Percentiles rank a stretch among this genome's conserved stretches.
phyloP scores from a whole-genome alignment of 1,140 invertebrate species.

The Drosophila persimilis region DNA sequence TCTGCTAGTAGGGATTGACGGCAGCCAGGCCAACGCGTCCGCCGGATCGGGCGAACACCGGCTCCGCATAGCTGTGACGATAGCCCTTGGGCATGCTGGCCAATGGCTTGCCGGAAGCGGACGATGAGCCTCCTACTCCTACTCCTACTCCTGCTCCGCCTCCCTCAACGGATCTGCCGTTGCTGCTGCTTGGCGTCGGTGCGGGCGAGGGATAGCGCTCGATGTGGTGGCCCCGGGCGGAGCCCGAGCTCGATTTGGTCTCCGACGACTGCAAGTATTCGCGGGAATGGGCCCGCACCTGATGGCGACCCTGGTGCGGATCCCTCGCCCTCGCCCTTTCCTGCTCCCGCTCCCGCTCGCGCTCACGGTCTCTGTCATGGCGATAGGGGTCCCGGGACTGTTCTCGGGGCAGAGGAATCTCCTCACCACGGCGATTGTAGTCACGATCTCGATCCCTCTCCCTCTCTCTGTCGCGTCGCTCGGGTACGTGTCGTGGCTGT shows the following conservation, averaged over 20 bases:
- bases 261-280: conserved; percentile 58
- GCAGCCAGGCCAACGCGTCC: conserved; percentile 80
- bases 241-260: conserved; percentile 42
- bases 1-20: conserved; percentile 74
- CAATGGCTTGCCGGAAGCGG: conserved; percentile 53
- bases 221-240: conserved; percentile 33
- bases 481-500: conserved; percentile 21
- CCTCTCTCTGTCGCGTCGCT: conserved; percentile 41
- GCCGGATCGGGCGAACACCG: conserved; percentile 76
- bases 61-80: conserved; percentile 84
- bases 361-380: conserved; percentile 47
- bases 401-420: conserved; percentile 28
- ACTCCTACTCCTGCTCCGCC: too few species aligned
- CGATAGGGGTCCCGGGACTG: conserved; percentile 56
- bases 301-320: conserved; percentile 31
- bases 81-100: conserved; percentile 83
- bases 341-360: conserved; percentile 23
- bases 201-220: conserved; percentile 67
- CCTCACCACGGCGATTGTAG: conserved; percentile 36
- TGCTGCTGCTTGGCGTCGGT: conserved; percentile 45
- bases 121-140: conserved; percentile 1
- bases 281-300: conserved; percentile 55
- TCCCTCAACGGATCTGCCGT: conserved; percentile 17
- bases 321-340: conserved; percentile 21
- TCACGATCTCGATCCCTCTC: conserved; percentile 50